Percentiles rank a stretch among this genome's conserved stretches.
Evolutionary conservation across 1,140 invertebrate species (phyloP).

Genomic region (Cardiocondyla obscurior): DNA sequence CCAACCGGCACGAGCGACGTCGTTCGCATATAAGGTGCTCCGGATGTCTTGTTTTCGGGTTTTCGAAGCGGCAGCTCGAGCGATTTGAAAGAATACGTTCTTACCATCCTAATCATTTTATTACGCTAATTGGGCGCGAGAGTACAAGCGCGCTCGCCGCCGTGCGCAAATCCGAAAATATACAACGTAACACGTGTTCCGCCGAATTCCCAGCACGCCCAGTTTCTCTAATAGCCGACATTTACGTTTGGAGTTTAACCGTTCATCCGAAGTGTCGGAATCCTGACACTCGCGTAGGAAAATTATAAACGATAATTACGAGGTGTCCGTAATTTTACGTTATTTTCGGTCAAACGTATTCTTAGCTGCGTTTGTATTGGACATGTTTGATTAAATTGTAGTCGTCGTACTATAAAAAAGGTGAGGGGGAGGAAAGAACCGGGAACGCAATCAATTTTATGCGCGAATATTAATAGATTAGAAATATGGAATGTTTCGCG

Average conservation of each 20-base stretch:
- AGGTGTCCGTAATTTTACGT: background rate
- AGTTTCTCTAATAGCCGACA: background rate
- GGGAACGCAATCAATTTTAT: background rate
- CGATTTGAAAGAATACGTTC: conserved; percentile 15
- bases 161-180: background rate
- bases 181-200: background rate
- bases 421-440: too few relatives aligned
- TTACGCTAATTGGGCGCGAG: background rate
- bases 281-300: background rate
- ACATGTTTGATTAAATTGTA: background rate
- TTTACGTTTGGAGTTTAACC: background rate
- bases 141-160: background rate
- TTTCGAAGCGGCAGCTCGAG: background rate
- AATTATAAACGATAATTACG: background rate
- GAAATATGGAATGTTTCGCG: background rate
- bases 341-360: background rate
- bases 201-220: background rate
- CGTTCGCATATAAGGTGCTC: conserved; percentile 17
- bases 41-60: background rate
- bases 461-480: conserved; percentile 12
- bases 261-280: background rate
- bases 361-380: background rate
- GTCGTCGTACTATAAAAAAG: background rate
- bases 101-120: conserved; percentile 32
- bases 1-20: background rate